Conservation (phyloP, 1,140 invertebrate genomes). For the Leptinotarsa lineolata region DNA sequence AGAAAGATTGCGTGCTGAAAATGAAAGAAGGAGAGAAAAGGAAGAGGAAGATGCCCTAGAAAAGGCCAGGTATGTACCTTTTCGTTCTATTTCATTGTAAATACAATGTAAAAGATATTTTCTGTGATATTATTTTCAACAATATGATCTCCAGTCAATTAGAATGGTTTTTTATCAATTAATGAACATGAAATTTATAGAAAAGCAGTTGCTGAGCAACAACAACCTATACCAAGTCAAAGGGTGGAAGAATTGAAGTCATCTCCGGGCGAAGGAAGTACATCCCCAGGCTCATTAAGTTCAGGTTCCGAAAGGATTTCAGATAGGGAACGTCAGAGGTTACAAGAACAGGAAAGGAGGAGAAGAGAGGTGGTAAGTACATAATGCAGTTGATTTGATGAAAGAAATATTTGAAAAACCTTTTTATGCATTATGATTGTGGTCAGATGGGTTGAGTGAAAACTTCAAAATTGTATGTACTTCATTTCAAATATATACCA, state of each 20-base stretch:
- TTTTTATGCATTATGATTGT: too few relatives aligned
- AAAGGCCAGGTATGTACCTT: slow-evolving; percentile 62
- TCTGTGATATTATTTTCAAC: not conserved
- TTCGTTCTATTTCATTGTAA: not conserved
- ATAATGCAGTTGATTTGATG: not conserved
- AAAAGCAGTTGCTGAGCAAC: slow-evolving; percentile 61
- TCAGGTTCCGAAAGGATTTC: slow-evolving; percentile 69
- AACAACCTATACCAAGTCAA: slow-evolving; percentile 54
- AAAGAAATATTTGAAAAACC: too few relatives aligned
- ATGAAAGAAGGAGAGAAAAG: slow-evolving; percentile 74
- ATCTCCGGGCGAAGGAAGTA: slow-evolving; percentile 54
- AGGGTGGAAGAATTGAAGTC: slow-evolving; percentile 52
- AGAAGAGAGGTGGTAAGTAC: slow-evolving; percentile 87
- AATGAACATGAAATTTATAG: slow-evolving; percentile 48
- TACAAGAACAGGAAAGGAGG: slow-evolving; percentile 85
- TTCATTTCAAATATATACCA: too few relatives aligned
- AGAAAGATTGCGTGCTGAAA: slow-evolving; percentile 78
- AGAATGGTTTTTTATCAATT: too few relatives aligned
- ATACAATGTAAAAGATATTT: not conserved
- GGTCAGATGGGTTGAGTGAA: too few relatives aligned
- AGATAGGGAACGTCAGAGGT: slow-evolving; percentile 77
- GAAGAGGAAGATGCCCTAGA: slow-evolving; percentile 82
- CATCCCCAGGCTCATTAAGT: slow-evolving; percentile 63
- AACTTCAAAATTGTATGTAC: too few relatives aligned
- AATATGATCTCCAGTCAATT: not conserved